A percentile compares a stretch with the other conserved stretches of the same genome.
Conservation (phyloP, 2,113 vertebrate genomes). For the Toxotes jaculatrix region DNA sequence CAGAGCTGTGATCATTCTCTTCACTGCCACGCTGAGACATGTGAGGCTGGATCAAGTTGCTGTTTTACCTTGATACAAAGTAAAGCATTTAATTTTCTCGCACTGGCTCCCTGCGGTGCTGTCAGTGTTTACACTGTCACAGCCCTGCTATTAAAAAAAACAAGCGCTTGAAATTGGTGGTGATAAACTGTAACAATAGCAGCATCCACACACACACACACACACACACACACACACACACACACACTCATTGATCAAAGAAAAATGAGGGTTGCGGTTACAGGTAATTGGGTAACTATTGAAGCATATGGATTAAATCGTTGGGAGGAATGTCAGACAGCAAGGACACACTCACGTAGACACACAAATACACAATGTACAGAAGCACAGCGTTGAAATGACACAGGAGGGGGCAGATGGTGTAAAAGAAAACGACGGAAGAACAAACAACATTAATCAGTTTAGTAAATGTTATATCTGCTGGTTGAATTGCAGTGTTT, state of each 20-base stretch:
- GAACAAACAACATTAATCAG: background rate
- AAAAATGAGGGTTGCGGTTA: conserved; percentile 44
- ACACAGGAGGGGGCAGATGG: background rate
- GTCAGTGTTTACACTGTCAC: conserved; percentile 10
- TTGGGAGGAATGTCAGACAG: conserved; percentile 27
- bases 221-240: conserved; percentile 3
- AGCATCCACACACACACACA: conserved; percentile 27
- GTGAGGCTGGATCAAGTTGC: background rate
- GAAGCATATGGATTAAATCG: conserved; percentile 36
- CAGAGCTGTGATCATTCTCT: conserved; percentile 29
- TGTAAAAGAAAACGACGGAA: background rate
- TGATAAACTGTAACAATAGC: conserved; percentile 43
- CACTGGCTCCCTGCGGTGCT: background rate
- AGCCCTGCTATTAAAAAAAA: background rate
- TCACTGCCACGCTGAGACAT: background rate
- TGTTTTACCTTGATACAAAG: conserved; percentile 30
- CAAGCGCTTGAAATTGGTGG: conserved; percentile 26
- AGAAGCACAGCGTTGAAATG: background rate
- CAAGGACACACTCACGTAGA: background rate
- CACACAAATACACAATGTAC: background rate
- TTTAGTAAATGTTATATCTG: background rate
- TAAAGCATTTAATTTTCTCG: conserved; percentile 39
- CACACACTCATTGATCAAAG: conserved; percentile 32
- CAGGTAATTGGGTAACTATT: conserved; percentile 64
- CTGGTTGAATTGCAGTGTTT: background rate